Evolutionary conservation across 2,797 vertebrate species (phyloP).

Genomic region (Pipistrellus pipistrellus): DNA sequence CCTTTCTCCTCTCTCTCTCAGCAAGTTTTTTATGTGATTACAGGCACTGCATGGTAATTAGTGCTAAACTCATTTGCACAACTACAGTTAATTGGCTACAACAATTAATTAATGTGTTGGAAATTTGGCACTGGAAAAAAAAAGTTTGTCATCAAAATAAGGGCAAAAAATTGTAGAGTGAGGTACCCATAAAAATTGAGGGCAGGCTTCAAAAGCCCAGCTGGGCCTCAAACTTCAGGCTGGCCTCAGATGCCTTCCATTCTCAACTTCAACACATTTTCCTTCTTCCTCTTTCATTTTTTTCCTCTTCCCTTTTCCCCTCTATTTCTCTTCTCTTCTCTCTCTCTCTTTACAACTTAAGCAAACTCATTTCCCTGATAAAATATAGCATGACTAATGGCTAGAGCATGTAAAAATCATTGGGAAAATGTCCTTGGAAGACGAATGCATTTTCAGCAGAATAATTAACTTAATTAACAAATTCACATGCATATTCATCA

Average conservation of each 20-base stretch:
- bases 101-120: slow-evolving; percentile 99
- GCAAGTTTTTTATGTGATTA: slow-evolving; percentile 93
- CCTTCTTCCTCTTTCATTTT: slow-evolving; percentile 53
- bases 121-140: slow-evolving; percentile 96
- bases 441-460: slow-evolving; percentile 99
- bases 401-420: slow-evolving; percentile 98
- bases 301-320: slow-evolving; percentile 51
- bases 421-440: slow-evolving; percentile 99
- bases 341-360: slow-evolving; percentile 86
- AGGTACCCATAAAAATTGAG: slow-evolving; percentile 80
- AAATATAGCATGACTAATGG: slow-evolving; percentile 99
- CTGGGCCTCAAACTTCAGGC: slow-evolving; percentile 82
- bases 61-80: slow-evolving; percentile 99
- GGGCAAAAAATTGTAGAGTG: slow-evolving; percentile 74
- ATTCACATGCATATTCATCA: slow-evolving; percentile 99
- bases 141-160: slow-evolving; percentile 88
- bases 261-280: slow-evolving; percentile 56
- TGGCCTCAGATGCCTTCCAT: slow-evolving; percentile 52
- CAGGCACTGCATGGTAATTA: slow-evolving; percentile 98
- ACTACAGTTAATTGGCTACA: slow-evolving; percentile 99
- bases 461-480: slow-evolving; percentile 99
- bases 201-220: slow-evolving; percentile 83
- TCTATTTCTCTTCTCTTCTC: slow-evolving; percentile 19
- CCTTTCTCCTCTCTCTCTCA: slow-evolving; percentile 86
- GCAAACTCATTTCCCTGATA: slow-evolving; percentile 92